phyloP scores from a whole-genome alignment of 2,888 invertebrate genomes.

The Sisyra terminalis region DNA sequence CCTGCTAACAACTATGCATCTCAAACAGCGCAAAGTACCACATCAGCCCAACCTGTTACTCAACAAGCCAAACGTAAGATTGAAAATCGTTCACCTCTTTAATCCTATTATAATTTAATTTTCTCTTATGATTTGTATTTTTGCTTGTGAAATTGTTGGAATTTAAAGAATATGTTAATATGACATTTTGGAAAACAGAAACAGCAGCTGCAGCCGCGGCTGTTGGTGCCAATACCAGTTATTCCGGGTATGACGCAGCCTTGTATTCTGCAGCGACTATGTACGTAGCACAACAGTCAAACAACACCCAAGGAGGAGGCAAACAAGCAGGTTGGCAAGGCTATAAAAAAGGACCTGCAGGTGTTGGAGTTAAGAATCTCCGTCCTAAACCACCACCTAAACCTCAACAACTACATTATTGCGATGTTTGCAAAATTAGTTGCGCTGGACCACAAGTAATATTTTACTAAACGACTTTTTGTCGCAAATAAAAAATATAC shows the following conservation, averaged over 20 bases:
- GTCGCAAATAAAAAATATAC: too few species aligned
- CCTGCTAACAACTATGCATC: slow-evolving; percentile 32
- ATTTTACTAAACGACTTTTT: too few species aligned
- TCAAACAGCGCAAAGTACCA: slow-evolving; percentile 35
- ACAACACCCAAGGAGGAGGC: slow-evolving; percentile 30
- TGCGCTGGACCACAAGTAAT: slow-evolving; percentile 86
- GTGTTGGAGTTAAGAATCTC: slow-evolving; percentile 42
- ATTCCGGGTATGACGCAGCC: slow-evolving; percentile 86
- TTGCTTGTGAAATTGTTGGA: not conserved
- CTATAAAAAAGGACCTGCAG: slow-evolving; percentile 33
- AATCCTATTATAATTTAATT: too few species aligned
- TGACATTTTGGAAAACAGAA: slow-evolving; percentile 3
- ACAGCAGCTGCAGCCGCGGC: slow-evolving; percentile 26
- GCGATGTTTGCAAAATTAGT: slow-evolving; percentile 97
- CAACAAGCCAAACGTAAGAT: slow-evolving; percentile 39
- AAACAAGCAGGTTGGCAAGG: slow-evolving; percentile 41
- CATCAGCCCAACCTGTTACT: slow-evolving; percentile 34
- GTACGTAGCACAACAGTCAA: slow-evolving; percentile 76
- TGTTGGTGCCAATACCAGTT: slow-evolving; percentile 48
- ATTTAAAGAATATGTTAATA: not conserved
- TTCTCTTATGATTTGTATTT: not conserved
- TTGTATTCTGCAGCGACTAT: slow-evolving; percentile 89
- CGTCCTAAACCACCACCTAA: slow-evolving; percentile 70
- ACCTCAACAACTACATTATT: slow-evolving; percentile 90
- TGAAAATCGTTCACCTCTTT: not conserved